Evolutionary conservation across 1,140 invertebrate genomes (phyloP).

Genomic region (Drosophila sulfurigaster): DNA sequence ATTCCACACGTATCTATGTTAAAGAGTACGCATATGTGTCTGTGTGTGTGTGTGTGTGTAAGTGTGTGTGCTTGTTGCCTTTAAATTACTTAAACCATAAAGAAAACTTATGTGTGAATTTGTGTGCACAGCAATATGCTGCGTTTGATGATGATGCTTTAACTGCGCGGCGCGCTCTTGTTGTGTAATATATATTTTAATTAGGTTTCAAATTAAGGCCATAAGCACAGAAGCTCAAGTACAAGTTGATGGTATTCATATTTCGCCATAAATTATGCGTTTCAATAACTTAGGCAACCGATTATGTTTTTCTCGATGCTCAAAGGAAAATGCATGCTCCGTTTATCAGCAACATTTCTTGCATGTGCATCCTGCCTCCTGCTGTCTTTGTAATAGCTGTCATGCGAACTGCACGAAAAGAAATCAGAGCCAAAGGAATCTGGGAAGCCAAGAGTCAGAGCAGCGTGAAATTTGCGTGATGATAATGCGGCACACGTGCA

Average conservation of each 20-base stretch:
- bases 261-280: slow-evolving; percentile 3
- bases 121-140: slow-evolving; percentile 57
- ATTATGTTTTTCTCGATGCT: not conserved
- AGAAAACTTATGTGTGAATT: slow-evolving; percentile 56
- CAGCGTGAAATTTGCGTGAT: slow-evolving; percentile 54
- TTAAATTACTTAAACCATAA: slow-evolving; percentile 79
- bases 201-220: slow-evolving; percentile 47
- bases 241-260: slow-evolving; percentile 6
- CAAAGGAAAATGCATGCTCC: not conserved
- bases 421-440: slow-evolving; percentile 24
- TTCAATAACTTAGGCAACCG: slow-evolving; percentile 13
- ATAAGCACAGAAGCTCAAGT: slow-evolving; percentile 14
- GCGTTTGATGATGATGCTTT: slow-evolving; percentile 59
- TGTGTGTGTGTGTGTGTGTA: slow-evolving; percentile 3
- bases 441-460: not conserved
- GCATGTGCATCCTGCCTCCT: slow-evolving; percentile 29
- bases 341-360: slow-evolving; percentile 2
- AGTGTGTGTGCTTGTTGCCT: slow-evolving; percentile 48
- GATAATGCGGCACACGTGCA: slow-evolving; percentile 80
- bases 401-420: slow-evolving; percentile 28
- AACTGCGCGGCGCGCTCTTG: slow-evolving; percentile 47
- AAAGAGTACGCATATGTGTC: slow-evolving; percentile 23
- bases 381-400: slow-evolving; percentile 38
- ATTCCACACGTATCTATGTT: slow-evolving; percentile 64
- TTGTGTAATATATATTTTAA: slow-evolving; percentile 60